A percentile compares a stretch with the other conserved stretches of the same genome.
Conservation (phyloP, 2,797 vertebrate genomes). For the Lithobates sylvaticus region DNA sequence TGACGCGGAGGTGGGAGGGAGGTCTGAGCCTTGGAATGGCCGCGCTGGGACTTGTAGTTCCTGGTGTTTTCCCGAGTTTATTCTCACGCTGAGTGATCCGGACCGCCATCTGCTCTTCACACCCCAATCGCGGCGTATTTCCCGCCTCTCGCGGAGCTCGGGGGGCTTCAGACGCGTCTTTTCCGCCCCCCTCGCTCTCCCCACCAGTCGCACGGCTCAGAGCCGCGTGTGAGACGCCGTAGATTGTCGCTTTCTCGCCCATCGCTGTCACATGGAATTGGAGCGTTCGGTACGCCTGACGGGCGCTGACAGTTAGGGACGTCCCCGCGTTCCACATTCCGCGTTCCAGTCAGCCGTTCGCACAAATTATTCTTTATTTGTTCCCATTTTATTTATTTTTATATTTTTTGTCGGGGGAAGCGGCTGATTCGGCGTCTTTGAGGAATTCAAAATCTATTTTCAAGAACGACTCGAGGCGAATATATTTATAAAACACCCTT, state of each 20-base stretch:
- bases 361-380: not conserved
- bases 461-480: not conserved
- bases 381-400: not conserved
- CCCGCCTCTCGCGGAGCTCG: too few species aligned
- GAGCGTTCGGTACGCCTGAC: not conserved
- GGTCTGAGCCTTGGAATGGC: too few species aligned
- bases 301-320: not conserved
- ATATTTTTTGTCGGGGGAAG: too few species aligned
- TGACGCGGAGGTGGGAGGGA: too few species aligned
- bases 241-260: slow-evolving; percentile 1
- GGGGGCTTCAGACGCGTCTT: too few species aligned
- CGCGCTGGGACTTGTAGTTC: too few species aligned
- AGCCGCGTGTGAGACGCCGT: not conserved
- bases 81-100: too few species aligned
- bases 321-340: not conserved
- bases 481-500: too few species aligned
- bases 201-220: not conserved
- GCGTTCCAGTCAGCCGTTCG: too few species aligned
- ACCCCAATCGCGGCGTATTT: not conserved
- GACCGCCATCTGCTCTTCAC: too few species aligned
- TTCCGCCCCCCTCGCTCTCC: too few species aligned
- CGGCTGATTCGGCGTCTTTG: not conserved
- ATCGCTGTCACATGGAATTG: slow-evolving; percentile 6
- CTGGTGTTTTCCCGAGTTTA: too few species aligned
- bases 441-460: not conserved